Evolutionary conservation across 2,113 vertebrate genomes (phyloP).

Genomic region (Cheirogaleus medius): DNA sequence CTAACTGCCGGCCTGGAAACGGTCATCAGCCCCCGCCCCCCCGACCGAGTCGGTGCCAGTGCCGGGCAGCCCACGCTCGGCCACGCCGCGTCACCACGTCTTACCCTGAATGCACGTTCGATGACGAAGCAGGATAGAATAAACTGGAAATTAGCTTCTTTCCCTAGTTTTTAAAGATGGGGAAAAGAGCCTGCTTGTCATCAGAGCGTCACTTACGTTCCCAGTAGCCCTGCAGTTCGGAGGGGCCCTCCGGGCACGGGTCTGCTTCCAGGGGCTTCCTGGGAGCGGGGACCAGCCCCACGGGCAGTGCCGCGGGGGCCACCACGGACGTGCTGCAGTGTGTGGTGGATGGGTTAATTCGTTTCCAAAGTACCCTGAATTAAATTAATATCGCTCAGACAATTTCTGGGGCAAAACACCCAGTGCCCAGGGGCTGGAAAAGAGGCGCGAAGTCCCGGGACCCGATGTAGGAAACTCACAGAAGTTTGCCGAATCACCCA

Average conservation of each 20-base stretch:
- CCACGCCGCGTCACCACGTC: fast-evolving
- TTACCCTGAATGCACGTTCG: neutral
- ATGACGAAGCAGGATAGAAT: neutral
- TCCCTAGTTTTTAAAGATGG: neutral
- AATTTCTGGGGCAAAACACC: neutral
- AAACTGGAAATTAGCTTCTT: neutral
- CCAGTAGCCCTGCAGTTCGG: fast-evolving
- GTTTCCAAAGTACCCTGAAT: neutral
- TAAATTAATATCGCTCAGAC: fast-evolving
- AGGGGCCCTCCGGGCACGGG: fast-evolving
- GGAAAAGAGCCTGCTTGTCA: fast-evolving
- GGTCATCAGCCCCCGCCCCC: neutral
- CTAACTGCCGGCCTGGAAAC: neutral
- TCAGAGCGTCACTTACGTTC: fast-evolving
- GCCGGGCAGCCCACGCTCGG: fast-evolving
- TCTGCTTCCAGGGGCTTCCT: fast-evolving
- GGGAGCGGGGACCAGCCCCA: fast-evolving
- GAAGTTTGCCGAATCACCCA: neutral
- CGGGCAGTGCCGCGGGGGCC: fast-evolving
- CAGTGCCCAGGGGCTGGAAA: neutral
- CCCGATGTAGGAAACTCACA: fast-evolving
- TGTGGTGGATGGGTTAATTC: fast-evolving
- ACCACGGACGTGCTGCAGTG: fast-evolving
- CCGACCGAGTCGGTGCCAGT: fast-evolving
- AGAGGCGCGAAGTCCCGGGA: neutral